Evolutionary conservation across 2,888 invertebrate genomes (phyloP).

Genomic region (Camponotus fellah): DNA sequence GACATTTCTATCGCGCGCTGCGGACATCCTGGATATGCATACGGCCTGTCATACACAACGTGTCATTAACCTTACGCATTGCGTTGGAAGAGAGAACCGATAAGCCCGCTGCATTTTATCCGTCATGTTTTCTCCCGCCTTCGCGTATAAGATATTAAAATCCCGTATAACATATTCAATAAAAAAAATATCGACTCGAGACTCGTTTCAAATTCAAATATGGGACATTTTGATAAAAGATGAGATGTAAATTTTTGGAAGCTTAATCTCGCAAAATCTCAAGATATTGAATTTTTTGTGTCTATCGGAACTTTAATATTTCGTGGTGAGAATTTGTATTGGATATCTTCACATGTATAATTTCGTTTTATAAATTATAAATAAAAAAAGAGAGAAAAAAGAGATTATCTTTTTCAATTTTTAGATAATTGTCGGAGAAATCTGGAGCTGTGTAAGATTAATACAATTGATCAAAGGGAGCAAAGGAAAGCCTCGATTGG

Average conservation of each 20-base stretch:
- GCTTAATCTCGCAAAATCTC: background rate
- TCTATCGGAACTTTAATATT: background rate
- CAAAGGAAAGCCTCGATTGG: background rate
- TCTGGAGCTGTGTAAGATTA: background rate
- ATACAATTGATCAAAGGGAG: background rate
- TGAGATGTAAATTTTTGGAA: background rate
- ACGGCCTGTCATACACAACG: slow-evolving; percentile 57
- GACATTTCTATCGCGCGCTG: slow-evolving; percentile 76
- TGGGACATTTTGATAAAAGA: background rate
- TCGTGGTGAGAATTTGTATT: background rate
- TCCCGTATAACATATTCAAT: background rate
- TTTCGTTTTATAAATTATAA: background rate
- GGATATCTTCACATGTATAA: background rate
- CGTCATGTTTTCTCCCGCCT: slow-evolving; percentile 4
- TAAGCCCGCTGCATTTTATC: slow-evolving; percentile 58
- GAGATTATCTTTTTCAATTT: background rate
- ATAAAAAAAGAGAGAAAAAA: background rate
- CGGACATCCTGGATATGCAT: slow-evolving; percentile 78
- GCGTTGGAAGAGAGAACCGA: slow-evolving; percentile 70
- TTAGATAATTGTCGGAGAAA: background rate
- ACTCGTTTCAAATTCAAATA: background rate
- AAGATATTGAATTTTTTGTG: background rate
- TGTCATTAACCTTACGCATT: slow-evolving; percentile 78
- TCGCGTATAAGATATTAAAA: background rate
- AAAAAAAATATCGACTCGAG: background rate